These are phyloP conservation scores for Chlorodrepanis virens DNA, from an alignment of 2,113 vertebrate species.

Conservation along the genomic window DNA sequence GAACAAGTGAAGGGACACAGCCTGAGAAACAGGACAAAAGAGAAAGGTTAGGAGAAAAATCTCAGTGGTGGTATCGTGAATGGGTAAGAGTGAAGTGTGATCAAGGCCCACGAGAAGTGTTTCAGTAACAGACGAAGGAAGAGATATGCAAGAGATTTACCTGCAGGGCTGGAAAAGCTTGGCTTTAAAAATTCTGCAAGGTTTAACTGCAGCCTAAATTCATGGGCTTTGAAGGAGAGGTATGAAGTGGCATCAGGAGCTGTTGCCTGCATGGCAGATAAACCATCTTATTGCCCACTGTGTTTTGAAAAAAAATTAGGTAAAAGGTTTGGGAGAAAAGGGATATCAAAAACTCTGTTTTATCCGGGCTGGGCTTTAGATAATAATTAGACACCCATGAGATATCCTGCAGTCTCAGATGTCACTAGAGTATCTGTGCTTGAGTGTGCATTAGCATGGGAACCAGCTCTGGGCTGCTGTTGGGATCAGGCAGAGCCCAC, in stretches of 20 bases:
- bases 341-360: not conserved
- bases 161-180: not conserved
- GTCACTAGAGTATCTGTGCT: not conserved
- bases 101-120: not conserved
- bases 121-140: not conserved
- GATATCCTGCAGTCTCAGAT: not conserved
- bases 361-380: not conserved
- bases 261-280: not conserved
- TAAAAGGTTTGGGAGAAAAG: not conserved
- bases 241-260: not conserved
- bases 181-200: not conserved
- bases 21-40: not conserved
- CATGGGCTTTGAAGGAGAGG: not conserved
- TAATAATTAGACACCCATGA: not conserved
- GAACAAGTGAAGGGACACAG: not conserved
- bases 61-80: rapidly evolving
- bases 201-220: not conserved
- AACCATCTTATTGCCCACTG: not conserved
- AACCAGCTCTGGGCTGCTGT: not conserved
- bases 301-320: not conserved
- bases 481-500: rapidly evolving
- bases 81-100: not conserved
- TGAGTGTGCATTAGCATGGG: rapidly evolving
- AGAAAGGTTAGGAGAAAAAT: not conserved
- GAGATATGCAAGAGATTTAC: not conserved